phyloP scores from a whole-genome alignment of 2,888 invertebrate species.

The Athetis lepigone region DNA sequence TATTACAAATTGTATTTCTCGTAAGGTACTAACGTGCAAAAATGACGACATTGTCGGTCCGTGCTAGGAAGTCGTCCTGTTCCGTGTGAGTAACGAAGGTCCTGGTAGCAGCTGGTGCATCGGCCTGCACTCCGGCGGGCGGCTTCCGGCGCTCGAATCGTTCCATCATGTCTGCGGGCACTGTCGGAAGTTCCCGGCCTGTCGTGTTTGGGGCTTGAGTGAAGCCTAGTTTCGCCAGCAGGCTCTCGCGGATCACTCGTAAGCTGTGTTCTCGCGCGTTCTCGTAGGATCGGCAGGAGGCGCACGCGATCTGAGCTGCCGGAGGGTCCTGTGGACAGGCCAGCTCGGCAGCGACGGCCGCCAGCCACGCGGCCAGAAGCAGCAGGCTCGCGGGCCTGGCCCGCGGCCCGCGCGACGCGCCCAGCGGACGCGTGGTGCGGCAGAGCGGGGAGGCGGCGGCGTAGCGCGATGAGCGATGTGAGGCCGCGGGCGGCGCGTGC shows the following conservation, averaged over 20 bases:
- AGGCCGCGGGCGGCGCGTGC: slow-evolving; percentile 89
- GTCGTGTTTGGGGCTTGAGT: slow-evolving; percentile 92
- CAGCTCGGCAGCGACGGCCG: slow-evolving; percentile 83
- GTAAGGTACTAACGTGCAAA: slow-evolving; percentile 92
- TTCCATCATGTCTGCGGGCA: slow-evolving; percentile 90
- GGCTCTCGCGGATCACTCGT: slow-evolving; percentile 92
- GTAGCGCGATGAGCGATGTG: slow-evolving; percentile 87
- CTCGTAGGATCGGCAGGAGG: slow-evolving; percentile 90
- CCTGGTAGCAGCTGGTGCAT: slow-evolving; percentile 89
- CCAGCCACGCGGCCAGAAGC: slow-evolving; percentile 89
- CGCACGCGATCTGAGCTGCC: slow-evolving; percentile 82
- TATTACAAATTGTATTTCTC: slow-evolving; percentile 59
- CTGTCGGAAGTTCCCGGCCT: slow-evolving; percentile 89
- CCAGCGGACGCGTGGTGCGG: slow-evolving; percentile 90
- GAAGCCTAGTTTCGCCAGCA: slow-evolving; percentile 92
- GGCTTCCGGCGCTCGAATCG: slow-evolving; percentile 88
- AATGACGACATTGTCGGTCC: slow-evolving; percentile 92
- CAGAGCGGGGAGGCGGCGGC: slow-evolving; percentile 88
- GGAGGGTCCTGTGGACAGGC: slow-evolving; percentile 83
- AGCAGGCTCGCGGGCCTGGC: slow-evolving; percentile 91
- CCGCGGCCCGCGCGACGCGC: slow-evolving; percentile 90
- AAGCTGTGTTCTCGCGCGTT: slow-evolving; percentile 91
- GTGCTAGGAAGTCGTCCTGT: slow-evolving; percentile 92
- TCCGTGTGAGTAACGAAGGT: slow-evolving; percentile 90
- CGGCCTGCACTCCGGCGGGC: slow-evolving; percentile 91